These are phyloP conservation scores for Pachypanchax playfairii DNA, from an alignment of 2,113 vertebrate genomes.

Conservation along the genomic window DNA sequence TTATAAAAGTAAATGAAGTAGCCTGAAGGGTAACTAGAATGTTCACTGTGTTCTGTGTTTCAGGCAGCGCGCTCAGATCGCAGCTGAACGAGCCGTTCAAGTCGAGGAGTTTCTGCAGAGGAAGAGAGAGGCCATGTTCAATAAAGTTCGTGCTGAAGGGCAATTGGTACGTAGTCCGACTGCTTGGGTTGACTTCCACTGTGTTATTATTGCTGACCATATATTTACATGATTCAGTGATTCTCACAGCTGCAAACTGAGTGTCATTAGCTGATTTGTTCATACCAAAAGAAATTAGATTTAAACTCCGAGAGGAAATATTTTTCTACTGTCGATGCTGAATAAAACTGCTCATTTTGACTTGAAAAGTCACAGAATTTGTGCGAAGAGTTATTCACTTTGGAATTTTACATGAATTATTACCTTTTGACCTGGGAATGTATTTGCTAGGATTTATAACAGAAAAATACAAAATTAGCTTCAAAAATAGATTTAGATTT, in stretches of 20 bases:
- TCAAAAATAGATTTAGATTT: too few species aligned
- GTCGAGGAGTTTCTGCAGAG: slow-evolving; percentile 95
- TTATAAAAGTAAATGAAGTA: neutral
- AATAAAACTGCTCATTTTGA: too few species aligned
- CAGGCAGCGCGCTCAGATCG: slow-evolving; percentile 84
- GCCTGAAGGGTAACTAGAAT: neutral
- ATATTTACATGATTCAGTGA: neutral
- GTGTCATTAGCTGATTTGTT: neutral
- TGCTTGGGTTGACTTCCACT: neutral
- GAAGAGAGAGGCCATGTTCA: slow-evolving; percentile 93
- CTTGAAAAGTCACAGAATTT: too few species aligned
- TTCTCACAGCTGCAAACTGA: neutral
- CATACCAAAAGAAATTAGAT: too few species aligned
- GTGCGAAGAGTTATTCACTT: too few species aligned
- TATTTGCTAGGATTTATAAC: too few species aligned
- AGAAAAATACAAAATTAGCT: too few species aligned
- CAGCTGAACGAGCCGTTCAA: slow-evolving; percentile 85
- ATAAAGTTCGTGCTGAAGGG: slow-evolving; percentile 96
- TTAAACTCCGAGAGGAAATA: too few species aligned
- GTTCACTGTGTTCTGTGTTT: slow-evolving; percentile 14
- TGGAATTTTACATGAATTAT: too few species aligned
- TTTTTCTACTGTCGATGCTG: too few species aligned
- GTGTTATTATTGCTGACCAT: too few species aligned
- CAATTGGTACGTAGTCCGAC: slow-evolving; percentile 86
- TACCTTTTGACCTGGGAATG: too few species aligned